These are phyloP conservation scores for Drosophila santomea DNA, from an alignment of 1,140 invertebrate species.

Conservation along the genomic window DNA sequence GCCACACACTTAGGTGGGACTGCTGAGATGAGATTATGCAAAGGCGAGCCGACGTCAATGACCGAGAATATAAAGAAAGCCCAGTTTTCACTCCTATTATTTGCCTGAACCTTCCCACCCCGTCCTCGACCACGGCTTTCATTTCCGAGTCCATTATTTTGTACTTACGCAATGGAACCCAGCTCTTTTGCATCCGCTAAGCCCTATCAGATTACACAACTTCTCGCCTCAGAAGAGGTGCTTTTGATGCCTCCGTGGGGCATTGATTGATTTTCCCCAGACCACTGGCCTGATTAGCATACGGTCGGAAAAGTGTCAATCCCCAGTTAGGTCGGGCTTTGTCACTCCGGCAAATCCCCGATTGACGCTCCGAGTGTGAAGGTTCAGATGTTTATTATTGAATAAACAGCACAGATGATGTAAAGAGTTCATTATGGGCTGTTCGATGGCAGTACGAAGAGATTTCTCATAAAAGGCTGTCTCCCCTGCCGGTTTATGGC, in stretches of 20 bases:
- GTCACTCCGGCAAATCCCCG: constrained; percentile 46
- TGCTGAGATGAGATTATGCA: constrained; percentile 37
- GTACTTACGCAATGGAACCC: constrained; percentile 51
- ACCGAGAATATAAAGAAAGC: background rate
- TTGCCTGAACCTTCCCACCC: constrained; percentile 19
- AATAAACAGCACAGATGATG: constrained; percentile 44
- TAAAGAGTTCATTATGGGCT: constrained; percentile 57
- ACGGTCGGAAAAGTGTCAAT: constrained; percentile 47
- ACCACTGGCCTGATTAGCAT: constrained; percentile 62
- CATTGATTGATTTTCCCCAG: constrained; percentile 63
- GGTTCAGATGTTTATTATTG: constrained; percentile 28
- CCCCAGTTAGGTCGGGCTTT: constrained; percentile 24
- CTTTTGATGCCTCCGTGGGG: constrained; percentile 43
- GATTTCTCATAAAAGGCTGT: constrained; percentile 40
- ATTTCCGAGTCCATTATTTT: constrained; percentile 55
- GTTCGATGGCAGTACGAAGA: constrained; percentile 26
- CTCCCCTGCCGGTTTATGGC: constrained; percentile 50
- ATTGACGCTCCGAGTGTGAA: constrained; percentile 59
- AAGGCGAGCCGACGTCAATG: background rate
- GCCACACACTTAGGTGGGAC: constrained; percentile 14
- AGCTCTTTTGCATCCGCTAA: constrained; percentile 35
- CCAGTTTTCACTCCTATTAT: background rate
- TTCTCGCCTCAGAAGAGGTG: constrained; percentile 60
- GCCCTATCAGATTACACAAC: constrained; percentile 69
- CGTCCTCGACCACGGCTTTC: constrained; percentile 18